These are phyloP conservation scores for Enteromius unitaeniatus DNA, from an alignment of 2,797 vertebrate genomes.

Conservation along the genomic window DNA sequence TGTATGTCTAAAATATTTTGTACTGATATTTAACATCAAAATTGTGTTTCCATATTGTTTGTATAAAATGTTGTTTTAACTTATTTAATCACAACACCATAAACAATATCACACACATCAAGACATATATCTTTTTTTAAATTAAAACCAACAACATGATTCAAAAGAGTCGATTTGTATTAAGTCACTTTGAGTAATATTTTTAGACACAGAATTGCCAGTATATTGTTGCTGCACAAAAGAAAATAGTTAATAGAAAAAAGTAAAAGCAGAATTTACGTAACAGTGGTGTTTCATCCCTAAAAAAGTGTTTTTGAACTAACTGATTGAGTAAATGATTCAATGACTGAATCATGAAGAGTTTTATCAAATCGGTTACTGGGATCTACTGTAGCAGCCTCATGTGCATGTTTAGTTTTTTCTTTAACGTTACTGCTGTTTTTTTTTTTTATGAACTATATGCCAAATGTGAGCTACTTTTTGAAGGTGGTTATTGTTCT, in stretches of 20 bases:
- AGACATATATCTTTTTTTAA: not conserved
- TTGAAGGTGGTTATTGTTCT: slow-evolving; percentile 40
- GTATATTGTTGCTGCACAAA: not conserved
- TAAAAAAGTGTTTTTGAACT: not conserved
- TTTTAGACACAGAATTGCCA: not conserved
- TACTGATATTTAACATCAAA: not conserved
- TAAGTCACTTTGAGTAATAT: not conserved
- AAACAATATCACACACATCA: not conserved
- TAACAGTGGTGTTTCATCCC: not conserved
- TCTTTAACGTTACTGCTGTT: not conserved
- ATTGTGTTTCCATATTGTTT: not conserved
- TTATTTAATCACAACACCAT: not conserved
- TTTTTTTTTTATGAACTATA: not conserved
- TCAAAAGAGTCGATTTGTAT: not conserved
- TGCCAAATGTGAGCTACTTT: not conserved
- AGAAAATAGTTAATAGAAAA: not conserved
- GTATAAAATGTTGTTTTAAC: not conserved
- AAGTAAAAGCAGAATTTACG: not conserved
- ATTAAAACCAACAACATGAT: not conserved
- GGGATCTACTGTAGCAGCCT: not conserved
- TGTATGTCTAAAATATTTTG: not conserved
- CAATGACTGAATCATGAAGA: not conserved
- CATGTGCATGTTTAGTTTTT: not conserved
- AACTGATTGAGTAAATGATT: not conserved
- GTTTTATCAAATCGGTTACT: not conserved